phyloP scores from a whole-genome alignment of 2,113 vertebrate species.

The Furnarius figulus region DNA sequence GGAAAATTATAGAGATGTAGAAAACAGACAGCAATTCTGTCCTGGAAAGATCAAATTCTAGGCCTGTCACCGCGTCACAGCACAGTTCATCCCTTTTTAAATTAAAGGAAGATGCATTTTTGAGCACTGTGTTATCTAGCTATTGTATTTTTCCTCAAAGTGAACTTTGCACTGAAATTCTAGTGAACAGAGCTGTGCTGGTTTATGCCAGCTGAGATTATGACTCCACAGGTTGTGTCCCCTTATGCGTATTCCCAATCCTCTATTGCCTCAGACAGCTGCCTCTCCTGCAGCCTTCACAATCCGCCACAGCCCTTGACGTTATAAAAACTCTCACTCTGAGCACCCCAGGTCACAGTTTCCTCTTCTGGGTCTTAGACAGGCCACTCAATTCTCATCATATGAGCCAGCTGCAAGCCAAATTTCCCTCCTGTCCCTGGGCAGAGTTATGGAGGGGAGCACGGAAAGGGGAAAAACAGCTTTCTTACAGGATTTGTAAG shows the following conservation, averaged over 20 bases:
- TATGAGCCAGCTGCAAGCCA: not conserved
- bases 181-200: not conserved
- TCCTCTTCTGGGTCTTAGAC: not conserved
- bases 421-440: not conserved
- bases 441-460: not conserved
- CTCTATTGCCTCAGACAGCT: not conserved
- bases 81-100: not conserved
- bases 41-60: not conserved
- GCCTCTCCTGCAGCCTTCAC: not conserved
- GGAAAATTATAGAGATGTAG: not conserved
- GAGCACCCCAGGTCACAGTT: not conserved
- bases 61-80: not conserved
- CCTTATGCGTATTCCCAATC: not conserved
- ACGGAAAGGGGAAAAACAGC: not conserved
- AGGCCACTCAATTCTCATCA: not conserved
- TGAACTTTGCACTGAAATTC: not conserved
- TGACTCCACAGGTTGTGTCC: not conserved
- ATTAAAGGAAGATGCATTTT: slow-evolving; percentile 3
- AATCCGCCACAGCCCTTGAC: not conserved
- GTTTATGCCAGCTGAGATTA: not conserved
- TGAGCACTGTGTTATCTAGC: not conserved
- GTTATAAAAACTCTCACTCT: slow-evolving; percentile 16
- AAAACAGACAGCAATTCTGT: not conserved
- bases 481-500: not conserved
- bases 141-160: not conserved